phyloP scores from a whole-genome alignment of 2,113 vertebrate genomes.

The Trichechus manatus region DNA sequence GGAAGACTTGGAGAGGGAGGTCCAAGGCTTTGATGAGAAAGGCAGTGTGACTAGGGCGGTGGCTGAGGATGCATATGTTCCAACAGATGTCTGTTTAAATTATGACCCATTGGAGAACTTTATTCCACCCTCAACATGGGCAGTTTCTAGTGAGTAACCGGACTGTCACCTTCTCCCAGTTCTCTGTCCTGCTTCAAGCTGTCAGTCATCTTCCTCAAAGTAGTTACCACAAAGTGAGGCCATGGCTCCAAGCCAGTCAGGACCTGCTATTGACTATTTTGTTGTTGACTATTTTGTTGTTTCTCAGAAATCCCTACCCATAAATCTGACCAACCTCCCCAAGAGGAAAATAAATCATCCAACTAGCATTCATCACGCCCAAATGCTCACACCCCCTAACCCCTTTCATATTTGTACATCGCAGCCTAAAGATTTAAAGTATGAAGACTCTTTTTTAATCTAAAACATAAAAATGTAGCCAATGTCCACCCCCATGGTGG shows the following conservation, averaged over 20 bases:
- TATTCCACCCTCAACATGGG: background rate
- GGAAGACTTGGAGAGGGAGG: background rate
- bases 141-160: background rate
- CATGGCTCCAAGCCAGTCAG: background rate
- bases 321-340: background rate
- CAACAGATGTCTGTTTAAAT: background rate
- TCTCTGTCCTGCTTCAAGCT: background rate
- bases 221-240: background rate
- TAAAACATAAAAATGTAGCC: background rate
- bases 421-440: background rate
- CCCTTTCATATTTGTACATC: background rate
- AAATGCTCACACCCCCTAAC: background rate
- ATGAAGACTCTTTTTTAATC: background rate
- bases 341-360: background rate
- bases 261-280: background rate
- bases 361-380: background rate
- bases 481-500: background rate
- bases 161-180: too few relatives aligned
- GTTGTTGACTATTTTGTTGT: background rate
- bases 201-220: accelerated
- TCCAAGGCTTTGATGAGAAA: too few relatives aligned
- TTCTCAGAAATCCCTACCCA: background rate
- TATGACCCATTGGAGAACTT: background rate
- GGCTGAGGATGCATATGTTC: background rate
- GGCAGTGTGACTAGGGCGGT: background rate